Conservation (phyloP, 2,113 vertebrate genomes). For the Xyrauchen texanus region DNA sequence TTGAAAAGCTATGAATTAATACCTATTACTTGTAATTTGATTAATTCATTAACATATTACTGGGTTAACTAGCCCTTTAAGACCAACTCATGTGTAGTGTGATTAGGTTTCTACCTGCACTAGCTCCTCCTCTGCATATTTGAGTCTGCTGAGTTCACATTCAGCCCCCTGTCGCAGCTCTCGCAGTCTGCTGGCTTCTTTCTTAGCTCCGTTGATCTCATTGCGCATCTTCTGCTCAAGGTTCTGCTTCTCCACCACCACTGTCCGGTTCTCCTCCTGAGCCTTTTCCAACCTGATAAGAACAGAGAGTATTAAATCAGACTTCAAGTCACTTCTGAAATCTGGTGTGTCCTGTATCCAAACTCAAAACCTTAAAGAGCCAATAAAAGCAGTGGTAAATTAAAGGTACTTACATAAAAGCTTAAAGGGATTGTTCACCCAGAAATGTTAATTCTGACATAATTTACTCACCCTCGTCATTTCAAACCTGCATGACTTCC, state of each 20-base stretch:
- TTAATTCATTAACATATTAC: no score
- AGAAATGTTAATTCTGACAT: no score
- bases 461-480: no score
- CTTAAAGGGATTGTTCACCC: no score
- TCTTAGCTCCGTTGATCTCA: conserved; percentile 93
- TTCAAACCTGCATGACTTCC: no score
- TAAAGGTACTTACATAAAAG: no score
- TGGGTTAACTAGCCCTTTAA: no score
- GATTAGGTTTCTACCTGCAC: conserved; percentile 82
- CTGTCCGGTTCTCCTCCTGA: conserved; percentile 96
- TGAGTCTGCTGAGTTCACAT: conserved; percentile 92
- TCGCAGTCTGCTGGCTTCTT: conserved; percentile 86
- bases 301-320: not conserved
- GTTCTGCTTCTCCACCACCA: conserved; percentile 98
- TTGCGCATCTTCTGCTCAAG: conserved; percentile 97
- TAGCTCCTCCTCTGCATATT: conserved; percentile 95
- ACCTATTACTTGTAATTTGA: no score
- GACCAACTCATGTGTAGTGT: not conserved
- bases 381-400: no score
- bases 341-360: not conserved
- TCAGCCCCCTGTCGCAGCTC: conserved; percentile 92
- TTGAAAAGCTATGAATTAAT: not conserved
- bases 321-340: not conserved
- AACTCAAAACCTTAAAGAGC: not conserved
- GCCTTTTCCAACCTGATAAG: conserved; percentile 88